Evolutionary conservation across 2,113 vertebrate species (phyloP).

Genomic region (Pelusios castaneus): DNA sequence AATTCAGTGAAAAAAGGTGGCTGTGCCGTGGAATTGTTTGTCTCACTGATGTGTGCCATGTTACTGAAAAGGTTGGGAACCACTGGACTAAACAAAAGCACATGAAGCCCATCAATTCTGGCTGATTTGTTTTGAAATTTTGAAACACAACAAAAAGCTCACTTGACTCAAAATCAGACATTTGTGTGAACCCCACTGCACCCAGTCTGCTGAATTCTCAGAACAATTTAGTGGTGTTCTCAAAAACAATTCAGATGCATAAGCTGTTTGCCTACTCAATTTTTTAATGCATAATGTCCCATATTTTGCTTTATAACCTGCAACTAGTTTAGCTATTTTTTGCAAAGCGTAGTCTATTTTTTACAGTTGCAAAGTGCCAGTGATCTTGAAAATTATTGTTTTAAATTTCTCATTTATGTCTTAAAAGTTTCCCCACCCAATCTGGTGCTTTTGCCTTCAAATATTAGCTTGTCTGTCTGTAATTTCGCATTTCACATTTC

Average conservation of each 20-base stretch:
- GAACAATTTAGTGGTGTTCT: background rate
- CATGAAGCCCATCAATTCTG: rapidly evolving
- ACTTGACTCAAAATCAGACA: background rate
- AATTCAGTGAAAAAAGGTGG: no score
- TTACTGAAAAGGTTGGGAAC: no score
- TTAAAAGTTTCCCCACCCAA: background rate
- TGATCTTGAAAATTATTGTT: background rate
- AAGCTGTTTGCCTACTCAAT: background rate
- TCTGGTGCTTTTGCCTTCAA: background rate
- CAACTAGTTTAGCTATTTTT: background rate
- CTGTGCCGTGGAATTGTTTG: no score
- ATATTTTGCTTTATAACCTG: background rate
- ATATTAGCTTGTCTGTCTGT: background rate
- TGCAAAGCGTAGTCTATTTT: background rate
- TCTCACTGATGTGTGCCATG: no score
- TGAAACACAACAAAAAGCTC: background rate
- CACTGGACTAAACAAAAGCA: background rate
- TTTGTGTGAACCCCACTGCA: background rate
- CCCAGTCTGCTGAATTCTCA: background rate
- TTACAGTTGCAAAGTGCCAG: background rate
- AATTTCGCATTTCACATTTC: background rate
- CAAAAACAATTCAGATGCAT: background rate
- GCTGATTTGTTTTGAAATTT: background rate
- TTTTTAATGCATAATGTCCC: background rate
- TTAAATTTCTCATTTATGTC: background rate